Evolutionary conservation across 2,888 invertebrate species (phyloP), one percentile per base, ranked within the genome.

Genomic region (Gisinianus flammeolus): DNA sequence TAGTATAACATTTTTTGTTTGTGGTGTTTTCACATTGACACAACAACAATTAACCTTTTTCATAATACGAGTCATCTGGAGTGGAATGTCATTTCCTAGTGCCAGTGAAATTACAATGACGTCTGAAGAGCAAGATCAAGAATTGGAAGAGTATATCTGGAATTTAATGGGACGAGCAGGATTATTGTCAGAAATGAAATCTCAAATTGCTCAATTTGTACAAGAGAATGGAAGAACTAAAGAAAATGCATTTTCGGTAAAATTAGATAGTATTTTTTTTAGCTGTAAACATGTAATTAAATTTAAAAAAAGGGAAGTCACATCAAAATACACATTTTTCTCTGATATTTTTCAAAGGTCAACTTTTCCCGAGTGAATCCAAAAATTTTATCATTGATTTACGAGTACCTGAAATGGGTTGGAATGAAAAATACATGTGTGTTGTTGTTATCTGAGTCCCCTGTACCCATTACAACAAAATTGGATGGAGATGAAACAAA

Each of bases 381-480:
- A 56, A 62, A 64, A 44, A 79, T 83, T 30, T 56, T 84, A 31
- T 73, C 80, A 0, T 44, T 69, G 28, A 82, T 84, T 54, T 83
- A 82, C 68, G 83, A 84, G 64, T 84, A 84, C 64, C 77, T 84
- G n/a, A 80, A 81, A n/a, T 84, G 83, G 83, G 73, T 81, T 24
- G 83, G 83, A 19, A 81, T 84, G 83, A 83, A 81, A 35, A 79
- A 82, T 67, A 81, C 82, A 1, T 81, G 79, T 56, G 78, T 78
- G 3, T 66, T 81, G 2, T 80, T 84, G 10, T 66, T 84, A 0
- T 79, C 81, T 33, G 83, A 84, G 64, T 79, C 82, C 1, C 83
- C 83, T 0, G 81, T 84, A 12, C 77, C 78, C 54, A 67, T 83
- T 16, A 79, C 81, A 33, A 56, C 77, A 12, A 68, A 56, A 35